A percentile compares a stretch with the other conserved stretches of the same genome.
Evolutionary conservation across 2,797 vertebrate genomes (phyloP).

Genomic region (Synanceia verrucosa): DNA sequence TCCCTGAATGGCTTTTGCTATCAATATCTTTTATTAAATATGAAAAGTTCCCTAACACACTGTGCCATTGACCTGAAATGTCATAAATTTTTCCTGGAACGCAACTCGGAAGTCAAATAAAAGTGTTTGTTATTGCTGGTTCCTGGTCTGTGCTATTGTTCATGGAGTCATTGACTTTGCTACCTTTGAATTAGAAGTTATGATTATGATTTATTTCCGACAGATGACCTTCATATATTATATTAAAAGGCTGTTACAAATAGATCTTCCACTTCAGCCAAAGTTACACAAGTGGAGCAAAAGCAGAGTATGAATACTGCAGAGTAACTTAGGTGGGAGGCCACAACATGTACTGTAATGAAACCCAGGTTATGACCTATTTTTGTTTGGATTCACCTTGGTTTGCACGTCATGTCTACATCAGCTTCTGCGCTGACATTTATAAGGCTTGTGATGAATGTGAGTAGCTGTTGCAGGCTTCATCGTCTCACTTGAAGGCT

Average conservation of each 20-base stretch:
- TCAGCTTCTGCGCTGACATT: slow-evolving; percentile 67
- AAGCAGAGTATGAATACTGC: not conserved
- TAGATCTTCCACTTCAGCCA: slow-evolving; percentile 23
- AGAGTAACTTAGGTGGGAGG: slow-evolving; percentile 4
- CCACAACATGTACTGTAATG: slow-evolving; percentile 20
- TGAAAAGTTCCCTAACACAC: slow-evolving; percentile 70
- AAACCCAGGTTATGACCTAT: slow-evolving; percentile 56
- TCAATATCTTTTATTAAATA: slow-evolving; percentile 76
- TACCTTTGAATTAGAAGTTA: slow-evolving; percentile 43
- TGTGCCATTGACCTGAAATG: slow-evolving; percentile 64
- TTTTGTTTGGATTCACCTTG: slow-evolving; percentile 63
- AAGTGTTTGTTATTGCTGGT: slow-evolving; percentile 62
- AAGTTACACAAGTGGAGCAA: slow-evolving; percentile 14
- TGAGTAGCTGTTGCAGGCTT: slow-evolving; percentile 47
- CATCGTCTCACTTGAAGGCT: slow-evolving; percentile 29
- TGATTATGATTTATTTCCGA: slow-evolving; percentile 57
- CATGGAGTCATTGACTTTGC: slow-evolving; percentile 48
- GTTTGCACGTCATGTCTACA: slow-evolving; percentile 49
- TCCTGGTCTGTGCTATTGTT: slow-evolving; percentile 58
- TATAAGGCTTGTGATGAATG: slow-evolving; percentile 62
- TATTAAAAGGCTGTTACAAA: slow-evolving; percentile 41
- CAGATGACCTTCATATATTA: slow-evolving; percentile 30
- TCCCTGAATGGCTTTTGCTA: slow-evolving; percentile 55
- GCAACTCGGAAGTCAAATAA: slow-evolving; percentile 75
- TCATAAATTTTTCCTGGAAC: slow-evolving; percentile 78